These are phyloP conservation scores for Porites cylindrica DNA, from an alignment of 92 coral and sea anemone species.

Conservation along the genomic window DNA sequence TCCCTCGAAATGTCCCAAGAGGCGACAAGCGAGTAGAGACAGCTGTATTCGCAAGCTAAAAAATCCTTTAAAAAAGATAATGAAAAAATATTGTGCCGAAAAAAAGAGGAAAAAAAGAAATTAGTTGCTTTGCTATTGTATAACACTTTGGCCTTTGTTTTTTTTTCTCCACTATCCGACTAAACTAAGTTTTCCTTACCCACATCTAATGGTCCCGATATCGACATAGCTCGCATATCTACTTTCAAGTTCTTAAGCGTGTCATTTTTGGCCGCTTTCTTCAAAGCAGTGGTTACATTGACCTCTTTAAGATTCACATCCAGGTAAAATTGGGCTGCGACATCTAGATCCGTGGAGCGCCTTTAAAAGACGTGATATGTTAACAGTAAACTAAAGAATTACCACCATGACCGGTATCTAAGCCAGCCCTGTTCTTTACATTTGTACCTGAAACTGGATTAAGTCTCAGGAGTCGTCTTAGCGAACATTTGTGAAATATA, in stretches of 20 bases:
- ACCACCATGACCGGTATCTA: too few relatives aligned
- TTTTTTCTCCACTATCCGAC: not conserved
- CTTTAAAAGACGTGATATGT: not conserved
- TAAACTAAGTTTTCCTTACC: constrained; percentile 2
- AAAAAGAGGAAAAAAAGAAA: too few relatives aligned
- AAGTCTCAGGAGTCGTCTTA: too few relatives aligned
- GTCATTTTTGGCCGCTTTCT: not conserved
- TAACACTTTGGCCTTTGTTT: not conserved
- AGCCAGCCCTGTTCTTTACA: too few relatives aligned
- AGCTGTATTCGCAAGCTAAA: too few relatives aligned
- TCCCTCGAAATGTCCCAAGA: too few relatives aligned
- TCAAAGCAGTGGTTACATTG: not conserved
- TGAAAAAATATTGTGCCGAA: too few relatives aligned
- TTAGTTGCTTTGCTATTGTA: not conserved
- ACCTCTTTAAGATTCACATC: not conserved
- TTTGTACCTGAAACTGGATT: too few relatives aligned
- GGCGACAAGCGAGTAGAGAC: too few relatives aligned
- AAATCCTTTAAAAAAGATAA: too few relatives aligned
- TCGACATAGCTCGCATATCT: not conserved
- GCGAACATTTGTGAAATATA: too few relatives aligned
- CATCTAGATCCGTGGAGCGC: not conserved
- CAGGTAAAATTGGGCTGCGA: not conserved
- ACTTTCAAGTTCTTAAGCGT: not conserved
- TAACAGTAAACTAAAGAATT: too few relatives aligned
- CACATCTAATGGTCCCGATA: not conserved